phyloP scores from a whole-genome alignment of 23 tunicate genomes.

The Trididemnum clinides region DNA sequence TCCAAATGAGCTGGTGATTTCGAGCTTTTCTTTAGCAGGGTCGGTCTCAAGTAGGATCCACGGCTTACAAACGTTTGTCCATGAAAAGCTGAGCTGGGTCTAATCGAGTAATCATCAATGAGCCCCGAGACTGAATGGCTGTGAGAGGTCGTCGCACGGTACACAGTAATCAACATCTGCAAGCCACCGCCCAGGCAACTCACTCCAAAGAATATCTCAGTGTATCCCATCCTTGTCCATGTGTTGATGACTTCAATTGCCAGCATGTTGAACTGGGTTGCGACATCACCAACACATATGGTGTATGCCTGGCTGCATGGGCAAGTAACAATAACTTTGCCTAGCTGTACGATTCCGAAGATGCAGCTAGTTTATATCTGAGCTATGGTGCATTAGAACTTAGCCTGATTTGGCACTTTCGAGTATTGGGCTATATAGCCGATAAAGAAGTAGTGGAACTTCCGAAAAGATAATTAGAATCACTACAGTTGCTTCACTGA shows the following conservation, averaged over 20 bases:
- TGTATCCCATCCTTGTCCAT: not conserved
- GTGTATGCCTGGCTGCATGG: too few species aligned
- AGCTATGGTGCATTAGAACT: too few species aligned
- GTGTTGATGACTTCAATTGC: not conserved
- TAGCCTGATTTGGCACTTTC: too few species aligned
- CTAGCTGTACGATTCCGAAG: too few species aligned
- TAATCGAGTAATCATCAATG: not conserved
- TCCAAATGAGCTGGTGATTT: not conserved
- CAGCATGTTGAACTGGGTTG: not conserved
- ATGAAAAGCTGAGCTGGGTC: not conserved
- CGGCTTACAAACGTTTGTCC: not conserved
- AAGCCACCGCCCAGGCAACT: too few species aligned
- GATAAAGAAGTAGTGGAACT: too few species aligned
- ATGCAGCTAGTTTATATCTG: too few species aligned
- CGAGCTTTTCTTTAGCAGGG: not conserved
- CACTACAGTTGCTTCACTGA: too few species aligned
- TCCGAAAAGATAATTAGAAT: too few species aligned
- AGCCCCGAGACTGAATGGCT: not conserved
- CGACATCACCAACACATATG: not conserved
- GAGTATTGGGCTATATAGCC: too few species aligned
- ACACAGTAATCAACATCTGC: not conserved
- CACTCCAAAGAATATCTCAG: too few species aligned
- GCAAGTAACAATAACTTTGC: too few species aligned
- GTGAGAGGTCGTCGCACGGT: not conserved
- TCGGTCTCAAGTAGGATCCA: not conserved